A percentile compares a stretch with the other conserved stretches of the same genome.
Conservation (phyloP, 2,113 vertebrate species). For the Colossoma macropomum region DNA sequence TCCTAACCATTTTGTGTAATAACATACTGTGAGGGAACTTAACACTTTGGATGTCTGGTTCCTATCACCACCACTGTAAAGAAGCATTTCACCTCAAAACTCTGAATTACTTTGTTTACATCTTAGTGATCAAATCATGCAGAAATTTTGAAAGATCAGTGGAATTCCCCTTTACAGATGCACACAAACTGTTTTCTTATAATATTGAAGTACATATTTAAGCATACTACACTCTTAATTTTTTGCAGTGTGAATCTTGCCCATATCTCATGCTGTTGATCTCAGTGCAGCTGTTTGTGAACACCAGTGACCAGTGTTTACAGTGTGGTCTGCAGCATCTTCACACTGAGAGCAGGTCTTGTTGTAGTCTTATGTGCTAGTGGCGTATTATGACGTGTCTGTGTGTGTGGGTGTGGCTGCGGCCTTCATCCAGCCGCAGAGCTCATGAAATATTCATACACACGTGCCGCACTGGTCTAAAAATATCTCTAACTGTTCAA, state of each 20-base stretch:
- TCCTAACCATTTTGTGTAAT: too few species aligned
- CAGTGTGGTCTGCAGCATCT: not conserved
- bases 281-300: not conserved
- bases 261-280: not conserved
- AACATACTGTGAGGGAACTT: too few species aligned
- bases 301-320: not conserved
- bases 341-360: not conserved
- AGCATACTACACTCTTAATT: too few species aligned
- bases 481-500: conserved; percentile 14
- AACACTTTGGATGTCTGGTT: too few species aligned
- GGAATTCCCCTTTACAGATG: too few species aligned
- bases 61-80: too few species aligned
- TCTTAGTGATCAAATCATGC: too few species aligned
- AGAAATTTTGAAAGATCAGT: too few species aligned
- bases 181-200: too few species aligned
- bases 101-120: too few species aligned
- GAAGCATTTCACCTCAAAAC: too few species aligned
- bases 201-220: too few species aligned
- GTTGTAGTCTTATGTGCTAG: not conserved
- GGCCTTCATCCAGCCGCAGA: conserved; percentile 15
- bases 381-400: not conserved
- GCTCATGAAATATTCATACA: conserved; percentile 50
- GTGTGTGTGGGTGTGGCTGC: not conserved
- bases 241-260: not conserved
- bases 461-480: conserved; percentile 19